These are phyloP conservation scores for Trichonephila inaurata DNA, from an alignment of 1,140 invertebrate genomes.

Conservation along the genomic window DNA sequence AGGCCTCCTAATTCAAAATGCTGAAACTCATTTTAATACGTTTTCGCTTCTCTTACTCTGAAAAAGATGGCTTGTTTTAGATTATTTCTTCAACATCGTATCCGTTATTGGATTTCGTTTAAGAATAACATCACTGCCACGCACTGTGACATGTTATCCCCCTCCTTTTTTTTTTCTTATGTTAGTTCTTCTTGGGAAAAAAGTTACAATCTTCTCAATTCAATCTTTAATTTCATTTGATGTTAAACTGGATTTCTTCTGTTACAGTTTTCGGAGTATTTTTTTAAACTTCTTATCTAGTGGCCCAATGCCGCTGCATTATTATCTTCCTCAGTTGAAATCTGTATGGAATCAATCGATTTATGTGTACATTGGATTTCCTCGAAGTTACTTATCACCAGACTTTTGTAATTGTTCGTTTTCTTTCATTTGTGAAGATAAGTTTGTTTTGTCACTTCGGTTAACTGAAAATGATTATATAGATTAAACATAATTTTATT, in stretches of 20 bases:
- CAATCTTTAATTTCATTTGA: background rate
- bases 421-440: too few species aligned
- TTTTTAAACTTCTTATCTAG: background rate
- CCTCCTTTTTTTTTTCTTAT: background rate
- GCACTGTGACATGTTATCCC: background rate
- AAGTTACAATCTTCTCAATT: background rate
- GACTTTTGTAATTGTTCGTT: too few species aligned
- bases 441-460: too few species aligned
- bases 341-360: background rate
- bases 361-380: background rate
- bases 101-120: slow-evolving; percentile 23
- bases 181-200: background rate
- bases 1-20: background rate
- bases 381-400: too few species aligned
- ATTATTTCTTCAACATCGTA: background rate
- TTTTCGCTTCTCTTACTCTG: background rate
- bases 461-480: too few species aligned
- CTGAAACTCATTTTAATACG: background rate
- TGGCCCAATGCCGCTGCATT: background rate
- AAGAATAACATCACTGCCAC: background rate
- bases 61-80: slow-evolving; percentile 7
- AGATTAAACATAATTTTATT: too few species aligned
- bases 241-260: background rate
- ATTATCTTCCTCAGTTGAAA: background rate
- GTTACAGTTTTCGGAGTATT: background rate